Evolutionary conservation across 2,113 vertebrate genomes (phyloP).

Genomic region (Cynoglossus semilaevis): DNA sequence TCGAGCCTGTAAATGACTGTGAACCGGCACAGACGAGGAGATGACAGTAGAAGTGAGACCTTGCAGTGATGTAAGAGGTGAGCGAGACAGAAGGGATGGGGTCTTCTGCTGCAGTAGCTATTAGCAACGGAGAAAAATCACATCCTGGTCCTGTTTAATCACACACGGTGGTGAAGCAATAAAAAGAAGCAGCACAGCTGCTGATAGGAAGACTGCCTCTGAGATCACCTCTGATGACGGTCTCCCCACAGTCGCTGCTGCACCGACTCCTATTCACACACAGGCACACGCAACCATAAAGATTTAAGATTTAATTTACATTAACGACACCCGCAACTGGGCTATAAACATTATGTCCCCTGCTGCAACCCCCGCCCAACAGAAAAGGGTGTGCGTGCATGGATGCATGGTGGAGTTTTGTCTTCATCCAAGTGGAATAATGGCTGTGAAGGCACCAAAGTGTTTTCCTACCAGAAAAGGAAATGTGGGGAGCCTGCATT

Average conservation of each 20-base stretch:
- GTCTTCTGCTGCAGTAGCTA: constrained; percentile 12
- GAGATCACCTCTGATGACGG: neutral
- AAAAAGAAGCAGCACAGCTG: constrained; percentile 5
- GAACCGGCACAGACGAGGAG: neutral
- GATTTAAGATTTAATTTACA: neutral
- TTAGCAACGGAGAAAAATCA: constrained; percentile 21
- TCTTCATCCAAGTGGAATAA: constrained; percentile 57
- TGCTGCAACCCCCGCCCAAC: neutral
- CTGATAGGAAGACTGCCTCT: neutral
- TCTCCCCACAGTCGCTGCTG: neutral
- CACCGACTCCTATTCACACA: neutral
- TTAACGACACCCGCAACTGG: neutral
- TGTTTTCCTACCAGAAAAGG: constrained; percentile 35
- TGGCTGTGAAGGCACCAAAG: constrained; percentile 54
- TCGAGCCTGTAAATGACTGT: constrained; percentile 4
- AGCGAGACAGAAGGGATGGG: neutral
- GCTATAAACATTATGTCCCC: neutral
- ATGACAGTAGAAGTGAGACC: neutral
- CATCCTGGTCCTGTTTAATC: constrained; percentile 13
- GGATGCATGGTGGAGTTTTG: constrained; percentile 31
- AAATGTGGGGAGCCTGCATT: constrained; percentile 60
- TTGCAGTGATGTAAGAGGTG: constrained; percentile 1
- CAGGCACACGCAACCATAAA: neutral
- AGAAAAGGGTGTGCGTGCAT: constrained; percentile 10
- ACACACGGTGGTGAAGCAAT: constrained; percentile 6